Evolutionary conservation across 35 echinoderm and acorn worm genomes (phyloP).

Genomic region (Antedon bifida): DNA sequence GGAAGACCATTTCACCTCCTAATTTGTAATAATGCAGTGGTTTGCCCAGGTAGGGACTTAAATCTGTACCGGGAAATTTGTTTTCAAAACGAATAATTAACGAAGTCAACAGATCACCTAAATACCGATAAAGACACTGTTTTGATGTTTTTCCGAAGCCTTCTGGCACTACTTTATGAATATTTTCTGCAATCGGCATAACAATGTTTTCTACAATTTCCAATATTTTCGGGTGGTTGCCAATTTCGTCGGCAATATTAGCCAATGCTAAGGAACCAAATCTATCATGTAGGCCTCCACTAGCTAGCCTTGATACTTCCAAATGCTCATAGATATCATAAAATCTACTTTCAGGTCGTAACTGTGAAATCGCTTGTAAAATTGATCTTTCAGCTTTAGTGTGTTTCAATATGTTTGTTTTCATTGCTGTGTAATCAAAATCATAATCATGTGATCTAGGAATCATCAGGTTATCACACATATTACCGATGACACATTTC

Average conservation of each 20-base stretch:
- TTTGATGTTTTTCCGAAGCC: not conserved
- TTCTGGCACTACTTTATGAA: not conserved
- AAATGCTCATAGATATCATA: too few relatives aligned
- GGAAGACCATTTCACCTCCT: not conserved
- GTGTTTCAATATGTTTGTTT: too few relatives aligned
- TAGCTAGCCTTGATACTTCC: too few relatives aligned
- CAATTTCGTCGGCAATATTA: too few relatives aligned
- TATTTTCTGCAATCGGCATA: not conserved
- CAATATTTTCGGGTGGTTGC: not conserved
- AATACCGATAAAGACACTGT: not conserved
- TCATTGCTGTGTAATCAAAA: too few relatives aligned
- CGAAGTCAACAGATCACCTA: not conserved
- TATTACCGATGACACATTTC: not conserved
- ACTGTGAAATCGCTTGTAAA: too few relatives aligned
- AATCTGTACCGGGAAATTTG: not conserved
- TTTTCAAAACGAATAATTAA: not conserved
- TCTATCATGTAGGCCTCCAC: too few relatives aligned
- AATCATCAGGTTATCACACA: not conserved
- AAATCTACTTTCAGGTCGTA: too few relatives aligned
- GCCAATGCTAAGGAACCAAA: too few relatives aligned
- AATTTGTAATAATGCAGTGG: not conserved
- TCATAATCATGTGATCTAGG: not conserved
- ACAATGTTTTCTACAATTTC: not conserved
- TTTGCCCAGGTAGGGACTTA: not conserved
- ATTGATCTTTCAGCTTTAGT: too few relatives aligned